Evolutionary conservation across 2,113 vertebrate genomes (phyloP), one percentile per base, ranked within the genome.

Genomic region (Corythornis madagascariensis): DNA sequence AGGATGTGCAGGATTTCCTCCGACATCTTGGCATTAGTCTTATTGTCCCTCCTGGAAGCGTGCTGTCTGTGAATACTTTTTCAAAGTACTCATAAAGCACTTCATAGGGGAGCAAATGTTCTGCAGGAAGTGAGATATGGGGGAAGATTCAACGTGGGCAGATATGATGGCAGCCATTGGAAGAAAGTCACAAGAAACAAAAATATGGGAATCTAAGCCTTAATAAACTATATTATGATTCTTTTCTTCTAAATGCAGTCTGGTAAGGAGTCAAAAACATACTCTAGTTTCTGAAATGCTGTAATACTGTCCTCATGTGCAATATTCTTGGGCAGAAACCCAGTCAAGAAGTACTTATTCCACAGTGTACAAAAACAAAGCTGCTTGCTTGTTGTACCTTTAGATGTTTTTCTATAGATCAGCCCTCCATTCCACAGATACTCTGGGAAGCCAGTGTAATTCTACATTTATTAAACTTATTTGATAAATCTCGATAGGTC

Each of bases 271-370:
- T 35, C 31, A 33, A 33, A 72, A 72, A 33, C 7, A 20, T 2
- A 0, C 55, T 55, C 38, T 4, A 18, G 22, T 35, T 86, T 90
- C 55, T 47, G 53, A 78, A 72, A 78, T 4, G 16, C 72, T n/a
- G 56, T 33, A 72, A 43, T 65, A 60, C 31, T 67, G 57, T 60
- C 73, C 66, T 90, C 48, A 52, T 28, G 48, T 71, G 79, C 73
- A 74, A 66, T 66, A 31, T 75, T 87, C 65, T 61, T 38, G 60
- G 77, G 61, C 47, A 83, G 67, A 95, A 90, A 83, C 64, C 86
- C 4, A 8, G 77, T 86, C 61, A 57, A 80, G 86, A 78, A 73
- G 71, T 57, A 64, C 71, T 91, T 96, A 87, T 60, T 95, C 83
- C 67, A 73, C 9, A 16, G 57, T 9, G 21, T 28, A 92, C 89